A percentile compares a stretch with the other conserved stretches of the same genome.
Conservation (phyloP, 2,113 vertebrate genomes). For the Neotragus moschatus region DNA sequence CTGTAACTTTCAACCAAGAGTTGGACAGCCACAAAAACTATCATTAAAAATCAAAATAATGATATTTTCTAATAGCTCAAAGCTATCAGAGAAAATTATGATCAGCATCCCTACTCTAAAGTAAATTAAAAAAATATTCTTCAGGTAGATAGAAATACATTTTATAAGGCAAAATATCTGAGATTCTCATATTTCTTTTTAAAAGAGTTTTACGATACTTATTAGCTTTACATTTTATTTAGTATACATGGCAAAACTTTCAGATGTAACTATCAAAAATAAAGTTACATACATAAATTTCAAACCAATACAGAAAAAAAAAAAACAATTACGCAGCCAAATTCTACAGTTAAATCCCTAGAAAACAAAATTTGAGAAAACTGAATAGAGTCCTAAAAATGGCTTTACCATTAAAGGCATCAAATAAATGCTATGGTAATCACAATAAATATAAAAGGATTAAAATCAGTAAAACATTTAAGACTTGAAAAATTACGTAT, state of each 20-base stretch:
- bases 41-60: background rate
- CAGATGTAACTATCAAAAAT: background rate
- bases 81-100: background rate
- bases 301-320: background rate
- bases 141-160: background rate
- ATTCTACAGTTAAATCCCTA: background rate
- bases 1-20: background rate
- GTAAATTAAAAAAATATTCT: background rate
- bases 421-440: background rate
- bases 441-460: background rate
- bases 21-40: background rate
- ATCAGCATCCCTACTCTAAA: background rate
- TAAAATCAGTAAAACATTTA: background rate
- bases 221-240: background rate
- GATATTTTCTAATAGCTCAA: background rate
- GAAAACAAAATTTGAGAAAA: background rate
- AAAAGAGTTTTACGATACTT: background rate
- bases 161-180: background rate
- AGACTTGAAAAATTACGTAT: background rate
- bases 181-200: background rate
- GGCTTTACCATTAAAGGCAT: background rate
- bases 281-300: background rate
- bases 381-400: background rate
- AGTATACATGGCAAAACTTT: background rate
- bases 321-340: background rate